Percentiles rank a stretch among this genome's conserved stretches.
These are phyloP conservation scores for Gobio occitaniae DNA, from an alignment of 2,797 vertebrate genomes.

Conservation along the genomic window DNA sequence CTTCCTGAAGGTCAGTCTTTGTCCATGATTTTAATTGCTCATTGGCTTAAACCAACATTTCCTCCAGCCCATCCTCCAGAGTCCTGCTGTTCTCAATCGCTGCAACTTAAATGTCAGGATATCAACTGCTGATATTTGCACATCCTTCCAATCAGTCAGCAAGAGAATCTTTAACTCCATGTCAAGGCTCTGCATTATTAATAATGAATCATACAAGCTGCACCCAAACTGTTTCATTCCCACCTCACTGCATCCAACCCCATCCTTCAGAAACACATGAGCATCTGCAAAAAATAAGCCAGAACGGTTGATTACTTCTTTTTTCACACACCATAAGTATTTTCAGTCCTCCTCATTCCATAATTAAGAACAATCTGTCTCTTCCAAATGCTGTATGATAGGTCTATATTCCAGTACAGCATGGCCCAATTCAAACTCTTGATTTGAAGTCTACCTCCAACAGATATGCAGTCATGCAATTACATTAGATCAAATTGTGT, in stretches of 20 bases:
- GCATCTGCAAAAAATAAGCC: slow-evolving; percentile 27
- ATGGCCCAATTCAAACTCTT: neutral
- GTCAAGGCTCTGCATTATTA: slow-evolving; percentile 11
- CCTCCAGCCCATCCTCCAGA: slow-evolving; percentile 27
- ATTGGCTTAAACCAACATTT: slow-evolving; percentile 51
- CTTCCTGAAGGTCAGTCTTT: slow-evolving; percentile 27
- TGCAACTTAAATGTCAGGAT: slow-evolving; percentile 40
- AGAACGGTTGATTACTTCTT: slow-evolving; percentile 32
- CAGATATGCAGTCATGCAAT: neutral
- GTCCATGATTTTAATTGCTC: slow-evolving; percentile 52
- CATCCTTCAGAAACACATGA: slow-evolving; percentile 23
- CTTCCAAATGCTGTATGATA: neutral
- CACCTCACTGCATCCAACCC: slow-evolving; percentile 11
- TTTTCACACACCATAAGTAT: slow-evolving; percentile 39
- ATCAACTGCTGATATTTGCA: slow-evolving; percentile 54
- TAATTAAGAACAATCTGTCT: slow-evolving; percentile 11
- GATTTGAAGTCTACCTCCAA: neutral
- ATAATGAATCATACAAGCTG: slow-evolving; percentile 27
- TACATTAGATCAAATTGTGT: neutral
- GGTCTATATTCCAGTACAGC: neutral
- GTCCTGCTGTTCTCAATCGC: slow-evolving; percentile 41
- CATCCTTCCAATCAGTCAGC: slow-evolving; percentile 54
- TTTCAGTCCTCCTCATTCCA: slow-evolving; percentile 34
- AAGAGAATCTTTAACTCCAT: slow-evolving; percentile 26
- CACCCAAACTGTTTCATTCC: neutral